Base-by-base conservation (phyloP, 2,888 invertebrate species). In the Clepsis dumicolana region DNA sequence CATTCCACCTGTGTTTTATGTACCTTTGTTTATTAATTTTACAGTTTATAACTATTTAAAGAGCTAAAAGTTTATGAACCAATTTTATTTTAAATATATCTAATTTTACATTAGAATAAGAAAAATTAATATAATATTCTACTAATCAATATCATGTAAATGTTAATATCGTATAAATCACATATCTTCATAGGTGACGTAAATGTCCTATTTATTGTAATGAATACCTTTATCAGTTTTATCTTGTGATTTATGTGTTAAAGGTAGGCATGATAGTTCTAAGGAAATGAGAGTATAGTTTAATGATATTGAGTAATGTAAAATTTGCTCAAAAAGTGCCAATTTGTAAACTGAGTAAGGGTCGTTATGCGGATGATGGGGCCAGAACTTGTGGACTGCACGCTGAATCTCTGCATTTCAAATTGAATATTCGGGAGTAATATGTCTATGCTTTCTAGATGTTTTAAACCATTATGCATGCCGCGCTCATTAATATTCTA, bases 241-340 rank as follows among this genome's bases (percentile, higher is more conserved):
- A 59, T 25, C 41, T 38, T 67, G 62, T 67, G 63, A 68, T 68
- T 29, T 68, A 48, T 10, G 32, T 64, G 25, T 52, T 50, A 38
- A 41, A 52, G 52, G 21, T 67, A 61, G 32, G 54, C 54, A 48
- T 62, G 61, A 62, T 62, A 67, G 62, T 18, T 54, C 24, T 67
- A 67, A 67, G 52, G 44, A 10, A 54, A 12, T 16, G 48, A 66
- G 65, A 61, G 68, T 18, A 29, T 7, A 27, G 41, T 27, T n/a
- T 27, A 44, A 29, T 60, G 44, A n/a, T 41, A 44, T 48, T 48
- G 60, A 48, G 60, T 25, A 50, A 62, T 65, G 29, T 70, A 54
- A 65, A 72, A 70, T 73, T 77, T 81, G 83, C 82, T 83, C 81
- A 83, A 80, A 57, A 76, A 73, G 82, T 83, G 83, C 82, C 81